Base-by-base conservation (phyloP, 1,140 invertebrate species). In the Gonatopus flavifemur region DNA sequence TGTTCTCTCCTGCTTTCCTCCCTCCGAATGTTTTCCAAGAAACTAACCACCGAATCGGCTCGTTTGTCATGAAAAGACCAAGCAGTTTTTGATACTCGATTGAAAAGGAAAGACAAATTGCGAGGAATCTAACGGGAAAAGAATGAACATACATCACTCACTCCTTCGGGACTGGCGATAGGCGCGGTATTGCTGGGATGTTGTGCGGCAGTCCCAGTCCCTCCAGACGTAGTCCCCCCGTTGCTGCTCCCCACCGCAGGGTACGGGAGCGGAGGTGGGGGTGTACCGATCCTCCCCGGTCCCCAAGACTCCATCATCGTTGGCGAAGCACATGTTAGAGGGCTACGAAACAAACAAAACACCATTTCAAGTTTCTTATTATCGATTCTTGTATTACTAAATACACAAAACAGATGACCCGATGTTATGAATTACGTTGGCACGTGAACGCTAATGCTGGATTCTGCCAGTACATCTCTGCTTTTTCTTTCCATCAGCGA, bases 311-410 rank as follows among this genome's bases (percentile, higher is more conserved):
- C 72, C 60, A 75, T 58, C 70, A 74, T 74, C 15, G 77, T 79
- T 15, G 80, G 76, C 6, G 79, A 81, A 52, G 75, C 79, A 59
- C 78, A 80, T 67, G 81, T 82, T 62, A 82, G 63, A 49, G 80
- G 80, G 50, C 80, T 82, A 61, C 33, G 74, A 77, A 61, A 53
- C 39, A 60, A 36, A 38, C 22, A 32, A n/a, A n/a, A n/a, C n/a
- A n/a, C n/a, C n/a, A n/a, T n/a, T n/a, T n/a, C n/a, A n/a, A n/a
- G n/a, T n/a, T n/a, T n/a, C n/a, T n/a, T n/a, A n/a, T n/a, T n/a
- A 28, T 28, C 6, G 25, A 12, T 12, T 28, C 25, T 28, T 12
- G 12, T 28, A 28, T 7, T 28, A 28, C 12, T 28, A 28, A 28
- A 28, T 28, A 28, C 25, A n/a, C n/a, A n/a, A n/a, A n/a, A n/a